These are phyloP conservation scores for Plestiodon gilberti DNA, from an alignment of 2,113 vertebrate species.

Conservation along the genomic window DNA sequence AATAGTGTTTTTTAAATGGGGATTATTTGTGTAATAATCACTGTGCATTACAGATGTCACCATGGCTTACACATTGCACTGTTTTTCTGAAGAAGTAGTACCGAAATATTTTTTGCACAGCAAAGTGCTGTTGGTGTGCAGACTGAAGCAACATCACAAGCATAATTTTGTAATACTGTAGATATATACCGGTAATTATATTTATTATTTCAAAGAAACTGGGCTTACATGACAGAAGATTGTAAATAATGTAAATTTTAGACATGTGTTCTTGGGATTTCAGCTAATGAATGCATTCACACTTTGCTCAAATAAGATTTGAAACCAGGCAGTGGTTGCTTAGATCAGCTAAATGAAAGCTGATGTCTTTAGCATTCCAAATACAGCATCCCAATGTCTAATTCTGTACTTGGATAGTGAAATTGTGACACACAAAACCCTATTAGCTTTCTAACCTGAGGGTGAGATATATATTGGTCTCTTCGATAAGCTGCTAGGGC, in stretches of 20 bases:
- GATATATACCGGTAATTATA: background rate
- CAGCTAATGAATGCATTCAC: background rate
- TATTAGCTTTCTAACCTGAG: background rate
- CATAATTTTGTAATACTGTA: background rate
- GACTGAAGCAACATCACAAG: background rate
- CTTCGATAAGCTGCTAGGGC: background rate
- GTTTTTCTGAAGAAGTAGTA: background rate
- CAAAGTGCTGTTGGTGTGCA: background rate
- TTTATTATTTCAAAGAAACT: background rate
- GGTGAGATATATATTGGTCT: background rate
- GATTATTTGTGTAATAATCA: slow-evolving; percentile 22
- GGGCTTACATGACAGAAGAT: background rate
- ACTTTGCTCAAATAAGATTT: too few relatives aligned
- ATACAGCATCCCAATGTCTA: background rate
- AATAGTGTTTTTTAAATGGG: background rate
- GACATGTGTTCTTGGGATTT: background rate
- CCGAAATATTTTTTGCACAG: background rate
- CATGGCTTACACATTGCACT: background rate
- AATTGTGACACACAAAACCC: background rate
- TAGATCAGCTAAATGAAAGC: background rate
- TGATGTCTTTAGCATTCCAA: background rate
- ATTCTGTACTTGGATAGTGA: background rate
- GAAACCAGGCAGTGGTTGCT: too few relatives aligned
- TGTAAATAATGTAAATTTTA: background rate
- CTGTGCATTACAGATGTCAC: background rate